A percentile compares a stretch with the other conserved stretches of the same genome.
Conservation (phyloP, 1,140 invertebrate species). For the Cydia splendana region DNA sequence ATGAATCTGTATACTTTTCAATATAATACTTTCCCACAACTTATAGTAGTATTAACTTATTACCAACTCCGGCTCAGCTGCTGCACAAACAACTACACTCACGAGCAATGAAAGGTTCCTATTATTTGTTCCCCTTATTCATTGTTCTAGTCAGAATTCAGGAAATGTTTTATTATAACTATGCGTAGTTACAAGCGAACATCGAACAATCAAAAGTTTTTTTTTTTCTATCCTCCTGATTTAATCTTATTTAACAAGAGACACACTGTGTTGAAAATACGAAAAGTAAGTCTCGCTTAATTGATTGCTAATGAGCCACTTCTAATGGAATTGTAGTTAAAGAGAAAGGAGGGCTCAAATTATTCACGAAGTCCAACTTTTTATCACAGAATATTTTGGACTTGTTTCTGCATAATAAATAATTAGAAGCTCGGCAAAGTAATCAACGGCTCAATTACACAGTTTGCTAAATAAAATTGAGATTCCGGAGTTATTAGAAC, state of each 20-base stretch:
- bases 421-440: neutral
- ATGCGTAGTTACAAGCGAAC: too few relatives aligned
- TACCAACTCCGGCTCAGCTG: neutral
- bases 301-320: constrained; percentile 27
- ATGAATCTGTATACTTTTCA: neutral
- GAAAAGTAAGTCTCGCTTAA: constrained; percentile 15
- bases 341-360: constrained; percentile 4
- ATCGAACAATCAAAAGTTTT: too few relatives aligned
- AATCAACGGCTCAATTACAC: constrained; percentile 21
- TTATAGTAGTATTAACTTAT: too few relatives aligned
- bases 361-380: constrained; percentile 21
- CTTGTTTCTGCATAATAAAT: constrained; percentile 27
- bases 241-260: neutral
- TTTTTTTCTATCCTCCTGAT: too few relatives aligned
- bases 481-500: neutral
- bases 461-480: constrained; percentile 5
- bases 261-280: neutral
- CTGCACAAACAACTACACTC: neutral
- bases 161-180: too few relatives aligned
- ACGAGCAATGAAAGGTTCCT: too few relatives aligned
- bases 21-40: neutral
- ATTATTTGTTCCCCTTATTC: neutral
- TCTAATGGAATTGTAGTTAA: constrained; percentile 19
- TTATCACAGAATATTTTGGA: constrained; percentile 9
- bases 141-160: neutral